Evolutionary conservation across 2,113 vertebrate species (phyloP).

Genomic region (Seriola aureovittata): DNA sequence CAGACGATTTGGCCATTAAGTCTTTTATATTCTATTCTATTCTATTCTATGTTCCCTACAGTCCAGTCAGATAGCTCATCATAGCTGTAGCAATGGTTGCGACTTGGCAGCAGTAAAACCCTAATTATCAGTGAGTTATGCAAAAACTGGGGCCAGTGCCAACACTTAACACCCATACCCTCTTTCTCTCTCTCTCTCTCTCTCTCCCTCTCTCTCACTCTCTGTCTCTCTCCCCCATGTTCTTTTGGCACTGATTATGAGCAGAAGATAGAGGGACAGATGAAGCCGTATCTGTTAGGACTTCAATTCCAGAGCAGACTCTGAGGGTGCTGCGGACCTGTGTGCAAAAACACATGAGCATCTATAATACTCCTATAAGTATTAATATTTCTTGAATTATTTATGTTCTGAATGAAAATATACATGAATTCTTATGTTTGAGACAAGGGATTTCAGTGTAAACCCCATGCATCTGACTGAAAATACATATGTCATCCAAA

Average conservation of each 20-base stretch:
- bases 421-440: too few relatives aligned
- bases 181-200: slow-evolving; percentile 1
- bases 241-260: slow-evolving; percentile 41
- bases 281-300: slow-evolving; percentile 33
- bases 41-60: slow-evolving; percentile 4
- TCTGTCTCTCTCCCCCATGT: background rate
- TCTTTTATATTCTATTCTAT: background rate
- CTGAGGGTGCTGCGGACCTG: background rate
- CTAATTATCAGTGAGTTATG: slow-evolving; percentile 65
- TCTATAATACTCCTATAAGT: too few relatives aligned
- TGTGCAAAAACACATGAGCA: background rate
- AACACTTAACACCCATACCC: slow-evolving; percentile 19
- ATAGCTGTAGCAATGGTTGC: slow-evolving; percentile 24
- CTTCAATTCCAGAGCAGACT: slow-evolving; percentile 24
- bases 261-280: slow-evolving; percentile 13
- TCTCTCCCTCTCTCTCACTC: background rate
- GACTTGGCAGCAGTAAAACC: slow-evolving; percentile 52
- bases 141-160: slow-evolving; percentile 42
- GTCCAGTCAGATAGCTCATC: slow-evolving; percentile 17
- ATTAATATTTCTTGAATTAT: too few relatives aligned
- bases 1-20: background rate
- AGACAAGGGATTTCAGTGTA: too few relatives aligned
- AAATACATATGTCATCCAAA: too few relatives aligned
- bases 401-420: too few relatives aligned
- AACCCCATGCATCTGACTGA: too few relatives aligned